Evolutionary conservation across 2,797 vertebrate species (phyloP).

Genomic region (Xerus rutilus): DNA sequence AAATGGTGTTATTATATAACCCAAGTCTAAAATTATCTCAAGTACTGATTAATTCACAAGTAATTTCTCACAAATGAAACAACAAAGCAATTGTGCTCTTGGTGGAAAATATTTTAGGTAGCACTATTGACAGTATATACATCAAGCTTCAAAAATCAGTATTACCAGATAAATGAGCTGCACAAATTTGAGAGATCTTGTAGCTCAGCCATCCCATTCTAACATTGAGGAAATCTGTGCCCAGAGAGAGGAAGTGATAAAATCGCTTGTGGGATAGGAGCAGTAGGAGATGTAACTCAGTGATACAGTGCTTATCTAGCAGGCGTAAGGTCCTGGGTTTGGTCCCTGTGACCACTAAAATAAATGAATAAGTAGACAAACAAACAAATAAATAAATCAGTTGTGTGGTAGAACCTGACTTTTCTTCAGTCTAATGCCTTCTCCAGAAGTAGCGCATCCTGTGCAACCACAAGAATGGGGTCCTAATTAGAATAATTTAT

Average conservation of each 20-base stretch:
- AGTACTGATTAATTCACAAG: background rate
- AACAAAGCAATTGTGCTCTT: background rate
- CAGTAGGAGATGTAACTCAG: no score
- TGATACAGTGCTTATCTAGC: no score
- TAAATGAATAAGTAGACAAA: no score
- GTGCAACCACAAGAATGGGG: no score
- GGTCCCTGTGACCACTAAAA: no score
- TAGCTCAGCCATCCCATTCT: background rate
- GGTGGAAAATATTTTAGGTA: constrained; percentile 42
- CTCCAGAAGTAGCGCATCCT: background rate
- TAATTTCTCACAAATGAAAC: constrained; percentile 13
- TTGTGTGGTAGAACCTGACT: background rate
- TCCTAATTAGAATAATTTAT: no score
- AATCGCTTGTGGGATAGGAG: background rate
- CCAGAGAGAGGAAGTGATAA: background rate
- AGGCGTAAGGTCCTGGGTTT: no score
- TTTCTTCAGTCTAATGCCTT: background rate
- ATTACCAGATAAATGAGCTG: background rate
- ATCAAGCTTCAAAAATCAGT: constrained; percentile 17
- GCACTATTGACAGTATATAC: background rate
- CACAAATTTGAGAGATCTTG: background rate
- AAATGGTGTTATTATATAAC: background rate
- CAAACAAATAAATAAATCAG: background rate
- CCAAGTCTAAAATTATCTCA: background rate
- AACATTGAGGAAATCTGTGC: background rate